These are phyloP conservation scores for Synergus itoensis DNA, from an alignment of 2,888 invertebrate genomes.

Conservation along the genomic window DNA sequence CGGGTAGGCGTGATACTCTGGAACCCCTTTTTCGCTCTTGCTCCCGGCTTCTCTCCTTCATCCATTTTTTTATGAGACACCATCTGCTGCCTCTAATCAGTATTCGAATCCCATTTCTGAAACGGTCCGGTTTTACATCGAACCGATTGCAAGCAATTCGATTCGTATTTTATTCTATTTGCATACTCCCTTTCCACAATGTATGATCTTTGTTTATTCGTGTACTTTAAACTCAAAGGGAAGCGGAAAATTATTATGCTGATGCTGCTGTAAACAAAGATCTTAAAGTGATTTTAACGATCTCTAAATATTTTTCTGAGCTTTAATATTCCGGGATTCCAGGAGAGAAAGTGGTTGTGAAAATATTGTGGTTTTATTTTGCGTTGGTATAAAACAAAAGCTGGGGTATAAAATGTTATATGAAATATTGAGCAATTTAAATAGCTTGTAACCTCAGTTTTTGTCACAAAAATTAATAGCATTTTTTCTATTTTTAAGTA, in stretches of 20 bases:
- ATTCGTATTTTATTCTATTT: slow-evolving; percentile 27
- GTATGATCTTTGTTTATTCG: background rate
- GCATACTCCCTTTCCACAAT: slow-evolving; percentile 15
- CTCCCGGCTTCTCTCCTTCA: slow-evolving; percentile 48
- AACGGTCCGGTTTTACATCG: background rate
- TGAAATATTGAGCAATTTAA: too few species aligned
- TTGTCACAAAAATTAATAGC: background rate
- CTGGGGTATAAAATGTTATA: background rate
- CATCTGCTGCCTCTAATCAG: slow-evolving; percentile 39
- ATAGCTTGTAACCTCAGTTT: too few species aligned
- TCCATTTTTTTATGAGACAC: slow-evolving; percentile 55
- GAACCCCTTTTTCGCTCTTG: slow-evolving; percentile 48
- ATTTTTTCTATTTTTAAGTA: background rate
- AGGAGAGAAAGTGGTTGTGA: background rate
- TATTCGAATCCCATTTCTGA: slow-evolving; percentile 31
- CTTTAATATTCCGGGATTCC: background rate
- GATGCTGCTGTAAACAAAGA: background rate
- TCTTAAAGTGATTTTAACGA: background rate
- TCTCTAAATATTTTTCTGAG: slow-evolving; percentile 3
- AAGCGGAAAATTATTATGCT: background rate
- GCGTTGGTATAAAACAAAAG: background rate
- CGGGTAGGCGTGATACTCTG: slow-evolving; percentile 54
- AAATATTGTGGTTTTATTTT: background rate
- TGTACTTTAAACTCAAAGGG: background rate
- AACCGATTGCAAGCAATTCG: slow-evolving; percentile 12